These are phyloP conservation scores for Hirtodrosophila alboralis DNA, from an alignment of 2,888 invertebrate species.

Conservation along the genomic window DNA sequence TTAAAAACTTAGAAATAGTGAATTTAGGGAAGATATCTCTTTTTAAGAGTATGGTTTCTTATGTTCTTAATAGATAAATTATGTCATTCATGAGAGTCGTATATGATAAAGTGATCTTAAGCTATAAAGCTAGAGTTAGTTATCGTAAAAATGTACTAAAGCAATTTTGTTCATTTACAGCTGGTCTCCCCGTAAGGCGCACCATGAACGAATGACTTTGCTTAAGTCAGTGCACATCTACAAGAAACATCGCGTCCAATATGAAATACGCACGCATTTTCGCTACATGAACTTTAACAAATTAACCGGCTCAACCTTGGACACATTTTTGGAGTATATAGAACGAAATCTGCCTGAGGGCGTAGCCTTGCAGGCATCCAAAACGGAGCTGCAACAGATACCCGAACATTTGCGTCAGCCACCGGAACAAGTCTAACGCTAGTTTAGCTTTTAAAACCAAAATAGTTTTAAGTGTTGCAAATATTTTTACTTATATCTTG, in stretches of 20 bases:
- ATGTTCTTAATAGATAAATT: too few species aligned
- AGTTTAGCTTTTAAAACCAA: conserved; percentile 18
- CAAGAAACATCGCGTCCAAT: conserved; percentile 97
- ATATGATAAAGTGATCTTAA: too few species aligned
- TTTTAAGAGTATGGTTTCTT: too few species aligned
- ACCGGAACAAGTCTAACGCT: conserved; percentile 66
- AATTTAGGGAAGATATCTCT: too few species aligned
- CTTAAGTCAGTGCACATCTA: conserved; percentile 94
- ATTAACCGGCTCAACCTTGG: conserved; percentile 97
- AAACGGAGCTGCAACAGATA: conserved; percentile 87
- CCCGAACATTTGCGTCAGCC: conserved; percentile 86
- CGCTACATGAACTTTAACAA: conserved; percentile 92
- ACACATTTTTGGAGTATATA: conserved; percentile 97
- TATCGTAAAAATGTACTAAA: too few species aligned
- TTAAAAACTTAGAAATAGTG: too few species aligned
- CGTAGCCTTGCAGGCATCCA: conserved; percentile 95
- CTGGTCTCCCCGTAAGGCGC: conserved; percentile 89
- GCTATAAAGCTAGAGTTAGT: too few species aligned
- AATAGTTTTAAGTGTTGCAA: conserved; percentile 24
- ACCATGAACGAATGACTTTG: conserved; percentile 91
- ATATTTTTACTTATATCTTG: background rate
- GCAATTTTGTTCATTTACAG: conserved; percentile 85
- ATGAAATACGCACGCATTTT: conserved; percentile 97
- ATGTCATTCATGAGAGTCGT: too few species aligned
- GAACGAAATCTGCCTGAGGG: conserved; percentile 99